Percentiles rank a stretch among this genome's conserved stretches.
phyloP scores from a whole-genome alignment of 2,888 invertebrate genomes.

The Drosophila flavopinicola region DNA sequence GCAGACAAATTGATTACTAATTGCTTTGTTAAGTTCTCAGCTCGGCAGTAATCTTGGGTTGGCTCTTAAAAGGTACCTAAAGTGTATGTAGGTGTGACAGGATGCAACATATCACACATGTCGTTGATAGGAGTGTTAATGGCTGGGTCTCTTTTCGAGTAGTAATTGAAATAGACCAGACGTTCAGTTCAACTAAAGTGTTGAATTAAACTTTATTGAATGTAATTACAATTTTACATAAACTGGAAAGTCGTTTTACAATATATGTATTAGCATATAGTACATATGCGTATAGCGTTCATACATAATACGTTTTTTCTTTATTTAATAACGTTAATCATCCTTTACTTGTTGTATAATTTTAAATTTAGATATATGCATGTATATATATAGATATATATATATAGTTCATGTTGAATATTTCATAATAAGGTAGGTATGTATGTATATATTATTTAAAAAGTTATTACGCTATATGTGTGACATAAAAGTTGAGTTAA shows the following conservation, averaged over 20 bases:
- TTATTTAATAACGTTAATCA: conserved; percentile 38
- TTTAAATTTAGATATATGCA: conserved; percentile 43
- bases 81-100: conserved; percentile 34
- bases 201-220: conserved; percentile 82
- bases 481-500: conserved; percentile 57
- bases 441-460: conserved; percentile 42
- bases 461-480: conserved; percentile 41
- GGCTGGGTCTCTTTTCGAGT: not conserved
- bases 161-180: not conserved
- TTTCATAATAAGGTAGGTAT: conserved; percentile 38
- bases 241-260: conserved; percentile 79
- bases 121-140: conserved; percentile 9
- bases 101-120: conserved; percentile 22
- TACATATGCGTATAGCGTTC: conserved; percentile 30
- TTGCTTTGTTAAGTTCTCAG: conserved; percentile 44
- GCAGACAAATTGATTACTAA: conserved; percentile 70
- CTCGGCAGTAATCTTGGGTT: conserved; percentile 5
- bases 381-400: conserved; percentile 22
- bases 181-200: conserved; percentile 71
- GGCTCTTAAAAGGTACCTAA: conserved; percentile 3
- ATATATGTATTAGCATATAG: conserved; percentile 41
- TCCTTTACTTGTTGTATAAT: conserved; percentile 51
- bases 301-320: conserved; percentile 53
- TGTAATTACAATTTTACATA: conserved; percentile 81
- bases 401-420: conserved; percentile 43